Conservation (phyloP, 1,140 invertebrate species). For the Drusus annulatus region DNA sequence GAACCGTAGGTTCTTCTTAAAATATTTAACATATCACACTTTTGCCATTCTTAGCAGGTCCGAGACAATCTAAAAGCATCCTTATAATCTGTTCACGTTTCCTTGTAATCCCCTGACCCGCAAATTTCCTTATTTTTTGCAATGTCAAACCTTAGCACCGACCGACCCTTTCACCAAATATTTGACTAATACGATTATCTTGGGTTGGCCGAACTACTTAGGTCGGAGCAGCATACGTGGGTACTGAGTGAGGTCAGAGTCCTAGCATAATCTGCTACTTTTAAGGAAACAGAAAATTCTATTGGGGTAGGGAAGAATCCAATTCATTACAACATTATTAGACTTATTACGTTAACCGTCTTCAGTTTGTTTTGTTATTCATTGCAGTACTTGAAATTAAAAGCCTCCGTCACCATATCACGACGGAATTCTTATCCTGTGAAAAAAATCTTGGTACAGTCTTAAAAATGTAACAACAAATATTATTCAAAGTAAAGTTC, state of each 20-base stretch:
- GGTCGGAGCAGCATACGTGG: slow-evolving; percentile 25
- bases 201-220: slow-evolving; percentile 24
- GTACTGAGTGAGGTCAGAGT: slow-evolving; percentile 24
- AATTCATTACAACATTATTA: not conserved
- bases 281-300: not conserved
- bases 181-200: slow-evolving; percentile 55
- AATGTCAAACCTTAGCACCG: slow-evolving; percentile 29
- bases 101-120: slow-evolving; percentile 15
- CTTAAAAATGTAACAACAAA: no score
- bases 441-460: not conserved
- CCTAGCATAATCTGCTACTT: not conserved
- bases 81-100: slow-evolving; percentile 50
- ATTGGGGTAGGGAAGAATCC: not conserved
- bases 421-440: not conserved
- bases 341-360: no score
- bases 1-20: no score
- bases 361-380: no score
- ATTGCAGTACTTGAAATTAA: not conserved
- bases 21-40: no score
- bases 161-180: slow-evolving; percentile 46
- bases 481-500: no score
- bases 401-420: no score
- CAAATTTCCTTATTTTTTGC: slow-evolving; percentile 37
- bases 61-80: not conserved
- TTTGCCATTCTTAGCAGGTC: not conserved